Conservation (phyloP, 2,113 vertebrate species). For the Ivindomyrus marchei region DNA sequence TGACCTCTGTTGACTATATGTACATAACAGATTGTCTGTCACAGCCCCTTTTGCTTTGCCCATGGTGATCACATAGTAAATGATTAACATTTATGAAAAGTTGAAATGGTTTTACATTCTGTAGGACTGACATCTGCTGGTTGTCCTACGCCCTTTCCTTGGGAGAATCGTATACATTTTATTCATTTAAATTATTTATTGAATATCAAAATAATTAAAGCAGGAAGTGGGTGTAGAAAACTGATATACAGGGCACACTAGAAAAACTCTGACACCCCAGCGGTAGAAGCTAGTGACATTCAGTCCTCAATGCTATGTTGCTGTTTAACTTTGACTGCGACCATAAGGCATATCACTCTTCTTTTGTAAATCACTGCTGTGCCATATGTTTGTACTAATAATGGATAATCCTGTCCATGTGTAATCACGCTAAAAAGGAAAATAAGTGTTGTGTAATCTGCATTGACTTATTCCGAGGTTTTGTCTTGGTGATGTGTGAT, state of each 20-base stretch:
- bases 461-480: not conserved
- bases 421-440: not conserved
- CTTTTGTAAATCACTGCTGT: constrained; percentile 25
- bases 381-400: constrained; percentile 24
- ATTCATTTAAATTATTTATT: not conserved
- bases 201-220: not conserved
- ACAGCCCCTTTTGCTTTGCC: not conserved
- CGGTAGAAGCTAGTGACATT: not conserved
- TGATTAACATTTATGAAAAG: not conserved
- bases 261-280: not conserved
- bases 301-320: not conserved
- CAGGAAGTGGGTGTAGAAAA: not conserved
- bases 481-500: not conserved
- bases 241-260: not conserved
- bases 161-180: not conserved
- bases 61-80: not conserved
- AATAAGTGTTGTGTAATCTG: not conserved
- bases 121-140: not conserved
- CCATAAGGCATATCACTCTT: not conserved
- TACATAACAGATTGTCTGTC: constrained; percentile 15
- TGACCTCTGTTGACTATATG: constrained; percentile 42
- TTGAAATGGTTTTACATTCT: not conserved
- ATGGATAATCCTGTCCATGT: not conserved
- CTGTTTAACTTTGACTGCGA: not conserved
- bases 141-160: not conserved